Evolutionary conservation across 2,888 invertebrate genomes (phyloP).

Genomic region (Cistogaster globosa): DNA sequence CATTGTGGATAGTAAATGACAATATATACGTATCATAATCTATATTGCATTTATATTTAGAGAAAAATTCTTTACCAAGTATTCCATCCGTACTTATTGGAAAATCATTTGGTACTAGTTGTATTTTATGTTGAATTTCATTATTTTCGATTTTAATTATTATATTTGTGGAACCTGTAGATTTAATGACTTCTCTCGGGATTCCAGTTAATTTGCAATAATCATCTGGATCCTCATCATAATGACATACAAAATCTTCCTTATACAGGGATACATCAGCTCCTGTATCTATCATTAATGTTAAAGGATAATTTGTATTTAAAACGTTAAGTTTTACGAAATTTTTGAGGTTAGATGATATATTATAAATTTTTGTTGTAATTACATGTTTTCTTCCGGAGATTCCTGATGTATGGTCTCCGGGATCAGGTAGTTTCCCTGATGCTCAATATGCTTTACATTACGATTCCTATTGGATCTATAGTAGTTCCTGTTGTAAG

Average conservation of each 20-base stretch:
- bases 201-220: slow-evolving; percentile 8
- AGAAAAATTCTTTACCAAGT: slow-evolving; percentile 54
- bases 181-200: too few species aligned
- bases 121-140: neutral
- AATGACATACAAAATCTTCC: slow-evolving; percentile 1
- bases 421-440: too few species aligned
- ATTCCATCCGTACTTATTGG: slow-evolving; percentile 37
- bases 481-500: too few species aligned
- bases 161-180: too few species aligned
- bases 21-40: slow-evolving; percentile 51
- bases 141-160: too few species aligned
- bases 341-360: too few species aligned
- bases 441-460: too few species aligned
- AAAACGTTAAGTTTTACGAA: slow-evolving; percentile 15
- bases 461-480: too few species aligned
- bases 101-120: too few species aligned
- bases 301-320: neutral
- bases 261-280: slow-evolving; percentile 52
- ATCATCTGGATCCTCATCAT: slow-evolving; percentile 29
- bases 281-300: slow-evolving; percentile 36
- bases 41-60: slow-evolving; percentile 32
- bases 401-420: too few species aligned
- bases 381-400: too few species aligned
- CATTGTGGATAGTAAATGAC: slow-evolving; percentile 8
- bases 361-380: too few species aligned